Evolutionary conservation across 2,797 vertebrate genomes (phyloP), one percentile per base, ranked within the genome.

Genomic region (Gymnodraco acuticeps): DNA sequence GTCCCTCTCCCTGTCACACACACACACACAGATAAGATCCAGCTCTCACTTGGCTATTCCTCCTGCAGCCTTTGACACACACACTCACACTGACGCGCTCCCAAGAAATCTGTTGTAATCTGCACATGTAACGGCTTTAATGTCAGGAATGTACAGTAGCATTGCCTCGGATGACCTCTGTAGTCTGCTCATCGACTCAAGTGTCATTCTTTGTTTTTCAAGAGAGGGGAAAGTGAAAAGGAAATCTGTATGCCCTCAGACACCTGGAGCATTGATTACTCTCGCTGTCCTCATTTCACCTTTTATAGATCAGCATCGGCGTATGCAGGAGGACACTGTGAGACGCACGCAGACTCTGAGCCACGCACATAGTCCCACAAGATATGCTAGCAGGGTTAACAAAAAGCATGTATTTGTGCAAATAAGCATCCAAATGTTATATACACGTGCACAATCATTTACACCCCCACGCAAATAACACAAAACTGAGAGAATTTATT

Each of bases 1-100:
- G 92, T 93, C 88, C 88, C 89, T 91, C 77, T 91, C 85, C 63
- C 81, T 93, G 90, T 90, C 87, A 38, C 33, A 38, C 33, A 38
- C 33, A 38, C 88, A 88, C 79, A 81, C 33, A 27, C 23, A 27
- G 91, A 94, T 92, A 94, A 92, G 88, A 92, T 90, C 89, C 84
- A 82, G 81, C 47, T 75, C 77, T 84, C 55, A 62, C 77, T 55
- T 16, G 59, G 82, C 87, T 69, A 68, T 86, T 81, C 78, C 88
- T 85, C 78, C 78, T 60, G 76, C 67, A 84, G 78, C 74, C 33
- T 63, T 83, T 77, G 59, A 84, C 80, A 84, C 84, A 70, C 47
- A 75, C 46, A 51, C 50, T 38, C 10, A 17, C 67, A 48, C 50
- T 23, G 9, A 72, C 59, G 11, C 12, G 2, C 66, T 51, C 46